Base-by-base conservation (phyloP, 2,888 invertebrate species). In the Ariolimax columbianus region DNA sequence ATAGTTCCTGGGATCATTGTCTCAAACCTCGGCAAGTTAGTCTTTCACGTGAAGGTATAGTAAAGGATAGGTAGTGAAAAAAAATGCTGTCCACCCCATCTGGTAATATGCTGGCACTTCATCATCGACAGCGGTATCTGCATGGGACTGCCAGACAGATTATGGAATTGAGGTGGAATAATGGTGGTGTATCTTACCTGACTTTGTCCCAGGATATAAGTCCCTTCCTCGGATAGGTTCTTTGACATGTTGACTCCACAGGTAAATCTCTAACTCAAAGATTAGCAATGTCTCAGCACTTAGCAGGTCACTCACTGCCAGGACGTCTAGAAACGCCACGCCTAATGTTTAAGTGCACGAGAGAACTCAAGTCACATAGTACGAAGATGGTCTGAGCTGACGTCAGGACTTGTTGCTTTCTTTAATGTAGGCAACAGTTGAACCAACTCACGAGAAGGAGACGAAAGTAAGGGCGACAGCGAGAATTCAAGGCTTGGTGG, bases 121-220 rank as follows among this genome's bases (percentile, higher is more conserved):
- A n/a, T n/a, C n/a, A n/a, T n/a, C n/a, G n/a, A n/a, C n/a, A n/a
- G n/a, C n/a, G n/a, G n/a, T n/a, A n/a, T n/a, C n/a, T n/a, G n/a
- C n/a, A n/a, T n/a, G n/a, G n/a, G n/a, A n/a, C n/a, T n/a, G n/a
- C n/a, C n/a, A n/a, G n/a, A n/a, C n/a, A n/a, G n/a, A n/a, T n/a
- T n/a, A n/a, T n/a, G n/a, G n/a, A n/a, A n/a, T n/a, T n/a, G n/a
- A n/a, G n/a, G n/a, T n/a, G n/a, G n/a, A n/a, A n/a, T n/a, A n/a
- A n/a, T n/a, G n/a, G n/a, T 11, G 51, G 51, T 11, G 17, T 11
- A 55, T 23, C 77, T 26, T 77, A 77, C 77, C 47, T 77, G 77
- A 36, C 77, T 77, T 33, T 77, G 47, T 38, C 63, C 79, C 38
- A 79, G 38, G 40, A 79, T 79, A 40, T 59, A 79, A 7, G 79